A percentile compares a stretch with the other conserved stretches of the same genome.
Conservation (phyloP, 2,113 vertebrate species). For the Ictalurus punctatus region DNA sequence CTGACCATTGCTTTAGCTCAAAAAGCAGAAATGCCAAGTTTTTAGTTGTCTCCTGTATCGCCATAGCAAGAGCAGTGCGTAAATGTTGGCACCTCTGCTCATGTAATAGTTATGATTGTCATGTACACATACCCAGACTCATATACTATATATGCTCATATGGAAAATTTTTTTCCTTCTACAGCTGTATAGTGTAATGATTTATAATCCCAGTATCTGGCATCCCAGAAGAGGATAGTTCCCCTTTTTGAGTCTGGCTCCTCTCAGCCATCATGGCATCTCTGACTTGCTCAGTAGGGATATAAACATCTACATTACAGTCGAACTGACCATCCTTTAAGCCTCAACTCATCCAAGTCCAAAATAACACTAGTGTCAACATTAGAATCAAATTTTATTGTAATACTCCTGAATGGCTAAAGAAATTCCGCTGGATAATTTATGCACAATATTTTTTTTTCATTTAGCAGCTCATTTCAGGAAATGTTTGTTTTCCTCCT, state of each 20-base stretch:
- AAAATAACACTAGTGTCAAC: too few relatives aligned
- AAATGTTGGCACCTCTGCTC: neutral
- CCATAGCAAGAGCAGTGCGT: neutral
- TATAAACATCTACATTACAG: neutral
- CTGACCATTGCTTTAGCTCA: neutral
- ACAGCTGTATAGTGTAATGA: neutral
- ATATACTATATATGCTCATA: neutral
- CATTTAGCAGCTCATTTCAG: neutral
- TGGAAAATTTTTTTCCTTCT: neutral
- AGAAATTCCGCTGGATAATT: neutral
- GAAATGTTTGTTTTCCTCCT: neutral
- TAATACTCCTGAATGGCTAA: neutral
- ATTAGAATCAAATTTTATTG: neutral
- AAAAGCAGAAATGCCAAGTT: neutral
- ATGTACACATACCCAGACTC: neutral
- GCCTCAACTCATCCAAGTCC: neutral
- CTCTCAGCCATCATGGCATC: neutral
- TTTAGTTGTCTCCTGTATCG: neutral
- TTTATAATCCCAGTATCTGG: slow-evolving; percentile 4
- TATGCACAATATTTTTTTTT: too few relatives aligned
- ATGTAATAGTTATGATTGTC: neutral
- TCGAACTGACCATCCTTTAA: neutral
- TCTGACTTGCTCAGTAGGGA: neutral
- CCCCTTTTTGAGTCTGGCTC: slow-evolving; percentile 7
- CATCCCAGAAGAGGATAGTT: neutral